These are phyloP conservation scores for Takifugu flavidus DNA, from an alignment of 2,113 vertebrate species.

Conservation along the genomic window DNA sequence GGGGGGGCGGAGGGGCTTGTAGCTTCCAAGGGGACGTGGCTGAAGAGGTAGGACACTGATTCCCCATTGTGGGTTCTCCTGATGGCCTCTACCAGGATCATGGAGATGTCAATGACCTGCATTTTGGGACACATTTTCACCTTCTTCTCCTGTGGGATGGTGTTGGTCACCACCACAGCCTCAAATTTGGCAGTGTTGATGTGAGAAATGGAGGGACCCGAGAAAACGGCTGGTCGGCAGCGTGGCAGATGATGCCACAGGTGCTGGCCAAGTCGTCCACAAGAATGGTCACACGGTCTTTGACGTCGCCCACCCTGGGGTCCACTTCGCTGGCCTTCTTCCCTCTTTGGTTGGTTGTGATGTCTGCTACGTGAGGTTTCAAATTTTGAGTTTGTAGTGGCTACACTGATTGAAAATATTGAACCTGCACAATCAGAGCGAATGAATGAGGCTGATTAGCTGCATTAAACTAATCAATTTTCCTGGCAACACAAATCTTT, in stretches of 20 bases:
- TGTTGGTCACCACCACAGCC: slow-evolving; percentile 95
- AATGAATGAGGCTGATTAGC: no score
- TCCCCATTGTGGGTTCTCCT: slow-evolving; percentile 95
- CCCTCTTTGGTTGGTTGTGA: no score
- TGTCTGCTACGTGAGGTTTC: no score
- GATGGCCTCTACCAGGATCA: slow-evolving; percentile 95
- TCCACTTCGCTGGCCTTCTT: slow-evolving; percentile 96
- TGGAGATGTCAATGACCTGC: slow-evolving; percentile 95
- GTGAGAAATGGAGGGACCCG: slow-evolving; percentile 91
- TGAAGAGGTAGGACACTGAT: slow-evolving; percentile 94
- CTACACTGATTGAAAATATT: no score
- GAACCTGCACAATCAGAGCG: no score
- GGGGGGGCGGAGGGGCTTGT: no score
- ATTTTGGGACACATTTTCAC: slow-evolving; percentile 94
- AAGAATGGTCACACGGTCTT: slow-evolving; percentile 89
- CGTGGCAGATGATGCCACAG: slow-evolving; percentile 91
- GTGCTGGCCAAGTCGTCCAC: slow-evolving; percentile 97
- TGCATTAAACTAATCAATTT: no score
- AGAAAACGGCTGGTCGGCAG: slow-evolving; percentile 96
- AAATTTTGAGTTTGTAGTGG: no score
- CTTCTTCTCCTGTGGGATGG: slow-evolving; percentile 94
- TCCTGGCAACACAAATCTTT: no score
- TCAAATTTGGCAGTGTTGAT: slow-evolving; percentile 92
- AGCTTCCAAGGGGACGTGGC: slow-evolving; percentile 87
- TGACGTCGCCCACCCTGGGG: slow-evolving; percentile 93